Evolutionary conservation across 2,113 vertebrate genomes (phyloP).

Genomic region (Corythoichthys intestinalis): DNA sequence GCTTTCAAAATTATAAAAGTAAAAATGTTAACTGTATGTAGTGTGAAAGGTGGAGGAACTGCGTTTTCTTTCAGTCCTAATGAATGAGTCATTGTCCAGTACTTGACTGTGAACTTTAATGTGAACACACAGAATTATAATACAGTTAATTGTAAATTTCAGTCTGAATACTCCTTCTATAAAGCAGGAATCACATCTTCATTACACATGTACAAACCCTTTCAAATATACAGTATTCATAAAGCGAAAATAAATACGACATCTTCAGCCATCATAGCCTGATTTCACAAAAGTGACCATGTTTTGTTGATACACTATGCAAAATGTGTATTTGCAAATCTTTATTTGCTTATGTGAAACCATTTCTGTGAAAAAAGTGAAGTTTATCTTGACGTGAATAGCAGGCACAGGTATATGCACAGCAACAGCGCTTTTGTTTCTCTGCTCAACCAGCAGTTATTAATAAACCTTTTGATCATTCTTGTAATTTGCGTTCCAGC

Average conservation of each 20-base stretch:
- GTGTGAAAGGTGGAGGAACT: neutral
- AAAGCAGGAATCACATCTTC: neutral
- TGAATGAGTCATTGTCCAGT: neutral
- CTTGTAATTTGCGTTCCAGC: slow-evolving; percentile 69
- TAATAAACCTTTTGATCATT: slow-evolving; percentile 26
- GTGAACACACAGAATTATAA: slow-evolving; percentile 4
- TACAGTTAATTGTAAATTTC: neutral
- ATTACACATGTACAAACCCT: neutral
- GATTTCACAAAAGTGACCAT: slow-evolving; percentile 8
- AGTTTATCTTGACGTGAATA: slow-evolving; percentile 7
- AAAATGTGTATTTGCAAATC: neutral
- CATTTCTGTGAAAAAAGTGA: neutral
- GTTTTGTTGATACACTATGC: neutral
- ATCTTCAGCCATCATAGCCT: slow-evolving; percentile 20
- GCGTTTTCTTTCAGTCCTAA: neutral
- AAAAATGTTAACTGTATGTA: too few relatives aligned
- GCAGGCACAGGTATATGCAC: slow-evolving; percentile 11
- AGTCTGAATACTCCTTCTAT: neutral
- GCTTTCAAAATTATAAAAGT: too few relatives aligned
- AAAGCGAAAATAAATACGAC: slow-evolving; percentile 45
- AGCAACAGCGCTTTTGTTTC: slow-evolving; percentile 8
- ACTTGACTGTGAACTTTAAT: slow-evolving; percentile 29
- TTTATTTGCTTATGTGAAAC: neutral
- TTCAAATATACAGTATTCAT: slow-evolving; percentile 41
- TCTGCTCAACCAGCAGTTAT: neutral